Base-by-base conservation (phyloP, 2,888 invertebrate species). In the Melieria crassipennis region DNA sequence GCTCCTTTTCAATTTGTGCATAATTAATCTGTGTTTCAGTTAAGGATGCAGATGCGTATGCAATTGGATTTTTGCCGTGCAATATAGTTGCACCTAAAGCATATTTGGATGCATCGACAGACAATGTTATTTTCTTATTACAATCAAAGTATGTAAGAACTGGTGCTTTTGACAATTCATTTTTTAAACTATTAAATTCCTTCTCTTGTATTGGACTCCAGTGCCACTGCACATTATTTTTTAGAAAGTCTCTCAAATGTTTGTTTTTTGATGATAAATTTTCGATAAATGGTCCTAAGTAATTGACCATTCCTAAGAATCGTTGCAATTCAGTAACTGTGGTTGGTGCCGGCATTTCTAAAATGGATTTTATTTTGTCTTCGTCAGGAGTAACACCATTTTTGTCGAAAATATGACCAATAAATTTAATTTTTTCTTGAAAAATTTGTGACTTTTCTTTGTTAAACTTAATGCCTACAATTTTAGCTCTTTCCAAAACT, bases 1-100 rank as follows among this genome's bases (percentile, higher is more conserved):
- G 63, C 52, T 76, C 75, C 57, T 77, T 77, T 62, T 77, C 74
- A 56, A 75, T 76, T 65, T 73, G 73, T 9, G 76, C 73, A 68
- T 75, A 69, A 9, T 72, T 72, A 13, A 65, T 50, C 55, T 70
- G 64, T 13, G 50, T 61, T 10, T 64, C 60, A 7, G 69, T 73
- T 13, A 73, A 46, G 10, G 70, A 69, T 46, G 66, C 58, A 9
- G 73, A 76, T 47, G 70, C 72, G 43, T 70, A 70, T 13, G 65
- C 70, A 10, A 70, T 73, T 13, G 73, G 71, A n/a, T 71, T 48
- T 63, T 55, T 61, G 4, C 56, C 55, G 60, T 74, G 72, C 60
- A 74, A 55, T 48, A 72, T 72, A 13, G 65, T 64, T 7, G 72
- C 69, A 3, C 72, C 74, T 6, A 72, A 64, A 11, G 72, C 70